Evolutionary conservation across 2,888 invertebrate species (phyloP), one percentile per base, ranked within the genome.

Genomic region (Polia nebulosa): DNA sequence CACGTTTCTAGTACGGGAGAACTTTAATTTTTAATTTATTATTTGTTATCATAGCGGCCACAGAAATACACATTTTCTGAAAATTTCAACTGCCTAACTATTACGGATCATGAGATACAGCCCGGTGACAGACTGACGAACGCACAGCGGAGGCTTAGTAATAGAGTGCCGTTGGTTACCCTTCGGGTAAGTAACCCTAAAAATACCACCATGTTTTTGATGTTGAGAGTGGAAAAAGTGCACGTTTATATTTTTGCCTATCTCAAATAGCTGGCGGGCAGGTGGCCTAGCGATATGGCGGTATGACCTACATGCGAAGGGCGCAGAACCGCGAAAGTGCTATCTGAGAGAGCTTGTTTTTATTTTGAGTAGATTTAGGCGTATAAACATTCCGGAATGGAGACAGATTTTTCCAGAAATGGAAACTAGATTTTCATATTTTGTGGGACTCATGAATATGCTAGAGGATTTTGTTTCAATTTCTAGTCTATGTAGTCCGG

Each of bases 271-370:
- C 82, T 71, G 49, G 70, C 66, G 82, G 82, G 77, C 75, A 80
- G 69, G 74, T 79, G 76, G 76, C 72, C 63, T 68, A 53, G 63
- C 72, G 60, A 78, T 68, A 20, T 45, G 45, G 1, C 13, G 29
- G 20, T 52, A 71, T 84, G 82, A 82, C 82, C 82, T 82, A 83
- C 71, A 84, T 82, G 64, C 58, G 64, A 72, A 83, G 78, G 80
- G 80, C 62, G 72, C 56, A 59, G 64, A 82, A 71, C 80, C 68
- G 65, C 77, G 72, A 70, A 81, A 80, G 69, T 73, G 69, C 61
- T 82, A 72, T 71, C 58, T 59, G 65, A 45, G 69, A 53, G 77
- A 80, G 62, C 71, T 72, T 76, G 71, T 82, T 82, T 78, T 79
- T 84, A 82, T 84, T 82, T 84, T 58, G 60, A 67, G 77, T 77